Evolutionary conservation across 2,797 vertebrate genomes (phyloP), one percentile per base, ranked within the genome.

Genomic region (Masticophis lateralis): DNA sequence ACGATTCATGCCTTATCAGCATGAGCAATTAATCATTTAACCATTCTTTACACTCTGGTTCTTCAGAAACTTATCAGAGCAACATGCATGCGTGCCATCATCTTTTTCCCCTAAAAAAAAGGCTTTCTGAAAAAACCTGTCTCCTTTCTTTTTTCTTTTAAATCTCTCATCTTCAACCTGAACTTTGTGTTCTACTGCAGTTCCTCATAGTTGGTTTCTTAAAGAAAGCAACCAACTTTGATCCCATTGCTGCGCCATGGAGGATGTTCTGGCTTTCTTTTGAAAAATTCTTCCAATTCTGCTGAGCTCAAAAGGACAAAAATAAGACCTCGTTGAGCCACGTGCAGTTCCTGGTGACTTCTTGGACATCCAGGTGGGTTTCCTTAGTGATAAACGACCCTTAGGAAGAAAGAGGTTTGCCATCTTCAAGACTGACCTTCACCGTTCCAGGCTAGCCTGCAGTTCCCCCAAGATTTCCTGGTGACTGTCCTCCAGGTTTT

Each of bases 1-100:
- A 37, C 92, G 90, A 95, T 87, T 89, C 95, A 90, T 86, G 66
- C 88, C 93, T 86, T 93, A 92, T 93, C 86, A 95, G 13, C 59
- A 90, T 2, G 22, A 25, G 37, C 74, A 47, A 25, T 47, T 83
- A 83, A 83, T 47, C 20, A 25, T 13, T 83, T 47, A 83, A 83
- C 20, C 2, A 47, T 83, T 47, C 74, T 4, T 25, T 25, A 12
- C 37, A 22, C 37, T 79, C 74, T 43, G 43, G 43, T 79, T 79
- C 74, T 43, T 47, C 74, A 79, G 37, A 79, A 79, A 43, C 20
- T 51, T 11, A 79, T 47, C 74, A 25, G 18, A 22, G 37, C 18
- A 11, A 43, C 0, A 8, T 79, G 74, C 32, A 79, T 10, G 3
- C 1, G 0, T 79, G 74, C 25, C 74, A 43, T 32, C 16, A 37